Evolutionary conservation across 1,140 invertebrate species (phyloP).

Genomic region (Battus philenor): DNA sequence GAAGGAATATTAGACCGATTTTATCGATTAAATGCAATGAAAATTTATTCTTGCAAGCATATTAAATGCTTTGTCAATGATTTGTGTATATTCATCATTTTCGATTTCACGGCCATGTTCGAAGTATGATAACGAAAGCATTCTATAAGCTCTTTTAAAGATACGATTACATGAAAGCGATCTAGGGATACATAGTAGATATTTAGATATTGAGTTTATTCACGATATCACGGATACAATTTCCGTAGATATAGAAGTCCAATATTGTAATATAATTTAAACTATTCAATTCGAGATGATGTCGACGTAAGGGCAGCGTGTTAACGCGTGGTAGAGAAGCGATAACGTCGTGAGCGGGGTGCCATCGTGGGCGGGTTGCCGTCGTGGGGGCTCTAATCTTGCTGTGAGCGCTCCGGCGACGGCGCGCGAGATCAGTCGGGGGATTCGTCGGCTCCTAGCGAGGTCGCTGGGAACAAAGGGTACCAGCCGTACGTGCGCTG

Average conservation of each 20-base stretch:
- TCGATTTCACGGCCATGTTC: conserved; percentile 3
- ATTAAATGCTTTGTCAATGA: too few relatives aligned
- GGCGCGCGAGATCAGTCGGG: conserved; percentile 71
- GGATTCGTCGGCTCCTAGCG: conserved; percentile 60
- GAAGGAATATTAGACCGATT: too few relatives aligned
- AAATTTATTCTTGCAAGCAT: too few relatives aligned
- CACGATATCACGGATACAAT: too few relatives aligned
- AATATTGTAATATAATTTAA: too few relatives aligned
- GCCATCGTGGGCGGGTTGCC: conserved; percentile 20
- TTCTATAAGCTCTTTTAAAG: conserved; percentile 5
- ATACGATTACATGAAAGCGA: too few relatives aligned
- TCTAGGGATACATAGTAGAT: too few relatives aligned
- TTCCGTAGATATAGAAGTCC: too few relatives aligned
- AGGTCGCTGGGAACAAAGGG: conserved; percentile 85
- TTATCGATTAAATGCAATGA: too few relatives aligned
- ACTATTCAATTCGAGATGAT: too few relatives aligned
- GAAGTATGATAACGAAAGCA: conserved; percentile 3
- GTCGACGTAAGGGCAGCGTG: too few relatives aligned
- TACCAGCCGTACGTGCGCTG: conserved; percentile 91
- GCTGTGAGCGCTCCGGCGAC: conserved; percentile 64
- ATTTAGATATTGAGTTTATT: too few relatives aligned
- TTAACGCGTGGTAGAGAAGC: not conserved
- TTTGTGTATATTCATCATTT: not conserved
- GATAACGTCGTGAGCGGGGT: conserved; percentile 21
- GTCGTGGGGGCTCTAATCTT: conserved; percentile 32